Evolutionary conservation across 1,140 invertebrate species (phyloP).

Genomic region (Nilaparvata lugens): DNA sequence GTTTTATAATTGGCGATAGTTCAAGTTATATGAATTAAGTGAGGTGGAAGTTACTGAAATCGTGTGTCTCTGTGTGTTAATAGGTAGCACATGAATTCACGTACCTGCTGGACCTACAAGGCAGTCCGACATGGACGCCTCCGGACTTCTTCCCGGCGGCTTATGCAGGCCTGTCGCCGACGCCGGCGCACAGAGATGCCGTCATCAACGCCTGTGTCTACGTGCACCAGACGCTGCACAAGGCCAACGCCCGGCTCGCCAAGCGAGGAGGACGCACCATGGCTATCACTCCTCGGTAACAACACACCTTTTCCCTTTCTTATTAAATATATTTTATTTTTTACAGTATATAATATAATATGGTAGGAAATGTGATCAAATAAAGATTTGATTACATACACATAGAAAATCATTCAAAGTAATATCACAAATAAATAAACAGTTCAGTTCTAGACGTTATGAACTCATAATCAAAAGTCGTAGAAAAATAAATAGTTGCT

Average conservation of each 20-base stretch:
- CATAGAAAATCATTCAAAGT: no score
- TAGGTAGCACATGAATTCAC: conserved; percentile 83
- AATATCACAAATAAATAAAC: no score
- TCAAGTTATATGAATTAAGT: not conserved
- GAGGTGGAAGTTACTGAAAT: not conserved
- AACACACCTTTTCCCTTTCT: not conserved
- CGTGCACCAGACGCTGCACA: conserved; percentile 94
- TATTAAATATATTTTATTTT: no score
- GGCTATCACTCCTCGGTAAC: conserved; percentile 85
- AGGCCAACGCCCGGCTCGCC: conserved; percentile 78
- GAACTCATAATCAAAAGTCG: no score
- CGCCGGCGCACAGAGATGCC: conserved; percentile 80
- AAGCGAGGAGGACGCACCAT: conserved; percentile 91
- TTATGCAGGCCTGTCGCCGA: conserved; percentile 62
- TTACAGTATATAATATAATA: no score
- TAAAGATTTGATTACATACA: no score
- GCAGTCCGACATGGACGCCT: conserved; percentile 60
- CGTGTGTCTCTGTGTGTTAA: conserved; percentile 1
- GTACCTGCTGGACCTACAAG: conserved; percentile 71
- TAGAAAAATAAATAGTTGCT: no score
- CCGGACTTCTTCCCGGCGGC: conserved; percentile 84
- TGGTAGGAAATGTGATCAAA: no score
- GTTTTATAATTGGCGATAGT: not conserved
- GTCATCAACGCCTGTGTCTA: conserved; percentile 98
- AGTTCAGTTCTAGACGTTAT: no score